These are phyloP conservation scores for Apamea epomidion DNA, from an alignment of 2,888 invertebrate species.

Conservation along the genomic window DNA sequence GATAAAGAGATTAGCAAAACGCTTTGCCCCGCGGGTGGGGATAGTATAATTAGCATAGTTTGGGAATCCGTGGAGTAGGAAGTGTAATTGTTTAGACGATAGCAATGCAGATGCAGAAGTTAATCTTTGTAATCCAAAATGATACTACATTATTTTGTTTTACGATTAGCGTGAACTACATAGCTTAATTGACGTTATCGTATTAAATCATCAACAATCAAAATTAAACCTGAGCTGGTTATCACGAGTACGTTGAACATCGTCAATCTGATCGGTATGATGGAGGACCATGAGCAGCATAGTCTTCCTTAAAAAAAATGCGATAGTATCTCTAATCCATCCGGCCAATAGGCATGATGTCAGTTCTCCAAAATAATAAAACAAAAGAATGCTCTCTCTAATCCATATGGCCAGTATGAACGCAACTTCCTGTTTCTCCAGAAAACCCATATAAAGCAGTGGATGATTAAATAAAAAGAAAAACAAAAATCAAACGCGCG, in stretches of 20 bases:
- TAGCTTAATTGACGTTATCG: neutral
- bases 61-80: conserved; percentile 4
- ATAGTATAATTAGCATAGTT: conserved; percentile 61
- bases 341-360: neutral
- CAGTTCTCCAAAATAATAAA: too few species aligned
- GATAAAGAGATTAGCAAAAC: conserved; percentile 68
- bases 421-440: neutral
- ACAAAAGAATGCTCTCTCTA: neutral
- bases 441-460: neutral
- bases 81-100: conserved; percentile 23
- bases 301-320: neutral
- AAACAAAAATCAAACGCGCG: neutral
- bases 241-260: neutral
- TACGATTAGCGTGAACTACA: neutral
- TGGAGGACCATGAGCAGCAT: fast-evolving
- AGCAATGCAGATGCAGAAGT: conserved; percentile 21
- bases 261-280: neutral
- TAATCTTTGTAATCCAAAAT: neutral
- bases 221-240: neutral
- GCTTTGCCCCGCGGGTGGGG: conserved; percentile 40
- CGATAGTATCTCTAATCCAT: neutral
- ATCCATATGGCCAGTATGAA: neutral
- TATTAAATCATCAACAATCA: neutral
- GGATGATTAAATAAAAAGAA: neutral
- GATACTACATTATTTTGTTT: neutral